phyloP scores from a whole-genome alignment of 2,797 vertebrate species.

The Intellagama lesueurii region DNA sequence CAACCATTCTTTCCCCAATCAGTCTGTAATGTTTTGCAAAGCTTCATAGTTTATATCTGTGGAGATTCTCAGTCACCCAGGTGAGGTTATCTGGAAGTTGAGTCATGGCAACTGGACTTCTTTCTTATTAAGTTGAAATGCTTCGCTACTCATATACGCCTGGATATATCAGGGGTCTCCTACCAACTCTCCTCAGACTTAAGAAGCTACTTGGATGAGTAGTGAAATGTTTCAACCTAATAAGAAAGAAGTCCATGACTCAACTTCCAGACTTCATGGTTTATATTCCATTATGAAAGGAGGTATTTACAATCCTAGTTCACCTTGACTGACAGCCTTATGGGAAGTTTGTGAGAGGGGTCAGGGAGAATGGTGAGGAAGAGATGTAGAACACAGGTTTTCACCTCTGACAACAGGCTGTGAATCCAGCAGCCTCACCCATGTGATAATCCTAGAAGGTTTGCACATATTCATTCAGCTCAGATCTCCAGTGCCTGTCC shows the following conservation, averaged over 20 bases:
- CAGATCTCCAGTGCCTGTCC: background rate
- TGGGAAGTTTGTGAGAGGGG: background rate
- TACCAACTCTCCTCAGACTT: too few species aligned
- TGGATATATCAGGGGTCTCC: too few species aligned
- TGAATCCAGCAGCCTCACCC: background rate
- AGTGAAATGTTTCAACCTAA: too few species aligned
- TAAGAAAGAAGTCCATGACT: too few species aligned
- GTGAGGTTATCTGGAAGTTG: too few species aligned
- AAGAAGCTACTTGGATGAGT: too few species aligned
- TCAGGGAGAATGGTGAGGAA: background rate
- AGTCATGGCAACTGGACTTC: too few species aligned
- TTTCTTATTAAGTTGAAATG: too few species aligned
- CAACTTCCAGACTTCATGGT: too few species aligned
- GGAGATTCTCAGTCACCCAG: too few species aligned
- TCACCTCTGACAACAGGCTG: background rate
- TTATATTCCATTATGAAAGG: conserved; percentile 56
- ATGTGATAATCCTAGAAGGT: background rate
- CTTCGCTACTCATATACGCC: too few species aligned
- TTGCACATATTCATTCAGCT: background rate
- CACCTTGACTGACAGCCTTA: conserved; percentile 44
- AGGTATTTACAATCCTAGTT: background rate
- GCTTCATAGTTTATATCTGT: conserved; percentile 33
- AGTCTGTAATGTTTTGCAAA: conserved; percentile 61
- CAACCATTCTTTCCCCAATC: conserved; percentile 41
- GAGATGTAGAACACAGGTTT: conserved; percentile 18